These are phyloP conservation scores for Mus pahari DNA, from an alignment of 2,113 vertebrate species.

Conservation along the genomic window DNA sequence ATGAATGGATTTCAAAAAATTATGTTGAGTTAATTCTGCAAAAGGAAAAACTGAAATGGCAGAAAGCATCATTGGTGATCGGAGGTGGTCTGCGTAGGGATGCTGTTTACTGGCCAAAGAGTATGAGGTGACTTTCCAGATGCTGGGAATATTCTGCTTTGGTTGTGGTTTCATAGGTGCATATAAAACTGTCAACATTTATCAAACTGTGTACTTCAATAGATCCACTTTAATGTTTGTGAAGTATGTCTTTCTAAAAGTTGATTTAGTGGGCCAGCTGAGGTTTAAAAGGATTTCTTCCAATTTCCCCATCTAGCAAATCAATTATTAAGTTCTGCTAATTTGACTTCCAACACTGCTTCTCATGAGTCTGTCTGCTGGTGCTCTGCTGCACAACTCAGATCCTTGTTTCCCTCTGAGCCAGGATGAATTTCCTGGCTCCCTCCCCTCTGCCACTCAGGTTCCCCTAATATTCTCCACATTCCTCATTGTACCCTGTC, in stretches of 20 bases:
- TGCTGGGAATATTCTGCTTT: not conserved
- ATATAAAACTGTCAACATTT: conserved; percentile 13
- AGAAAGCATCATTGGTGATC: not conserved
- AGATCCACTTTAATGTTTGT: conserved; percentile 33
- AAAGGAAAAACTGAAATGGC: conserved; percentile 5
- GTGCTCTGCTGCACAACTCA: not conserved
- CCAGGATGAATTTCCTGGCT: not conserved
- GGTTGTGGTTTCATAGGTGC: not conserved
- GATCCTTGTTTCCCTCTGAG: not conserved
- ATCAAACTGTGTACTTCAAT: conserved; percentile 24
- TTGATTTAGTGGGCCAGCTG: not conserved
- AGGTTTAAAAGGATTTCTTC: not conserved
- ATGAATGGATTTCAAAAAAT: not conserved
- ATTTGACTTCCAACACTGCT: not conserved
- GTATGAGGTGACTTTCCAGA: not conserved
- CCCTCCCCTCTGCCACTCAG: not conserved
- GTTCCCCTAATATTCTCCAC: not conserved
- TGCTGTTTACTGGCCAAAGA: not conserved
- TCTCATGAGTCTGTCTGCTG: not conserved
- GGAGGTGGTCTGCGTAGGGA: not conserved
- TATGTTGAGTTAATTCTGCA: not conserved
- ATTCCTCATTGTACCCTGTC: not conserved
- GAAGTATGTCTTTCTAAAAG: conserved; percentile 19
- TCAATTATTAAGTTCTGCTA: not conserved
- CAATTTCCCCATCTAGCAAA: not conserved